A percentile compares a stretch with the other conserved stretches of the same genome.
Conservation (phyloP, 2,888 invertebrate genomes). For the Tetheella fluctuosa region DNA sequence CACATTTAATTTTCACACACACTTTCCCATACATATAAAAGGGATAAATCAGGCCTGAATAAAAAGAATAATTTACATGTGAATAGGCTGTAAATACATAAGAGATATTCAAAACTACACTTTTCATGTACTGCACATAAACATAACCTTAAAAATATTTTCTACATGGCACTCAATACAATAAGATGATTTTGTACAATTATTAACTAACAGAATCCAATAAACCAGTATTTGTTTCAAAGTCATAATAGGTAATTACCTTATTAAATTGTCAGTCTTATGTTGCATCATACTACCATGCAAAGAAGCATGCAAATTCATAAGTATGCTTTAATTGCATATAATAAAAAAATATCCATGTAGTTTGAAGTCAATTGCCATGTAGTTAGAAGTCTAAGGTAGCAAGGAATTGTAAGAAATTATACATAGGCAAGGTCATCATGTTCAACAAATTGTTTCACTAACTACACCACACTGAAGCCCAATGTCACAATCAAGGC, state of each 20-base stretch:
- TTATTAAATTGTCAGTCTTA: not conserved
- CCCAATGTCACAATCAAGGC: constrained; percentile 77
- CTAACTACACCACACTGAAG: constrained; percentile 31
- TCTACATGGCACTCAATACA: not conserved
- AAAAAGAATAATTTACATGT: not conserved
- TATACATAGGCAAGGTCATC: constrained; percentile 50
- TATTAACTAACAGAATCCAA: no score
- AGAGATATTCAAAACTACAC: not conserved
- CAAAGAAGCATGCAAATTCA: not conserved
- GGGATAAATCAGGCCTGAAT: not conserved
- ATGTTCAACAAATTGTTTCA: constrained; percentile 40
- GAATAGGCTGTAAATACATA: not conserved
- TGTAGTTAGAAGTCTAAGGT: not conserved
- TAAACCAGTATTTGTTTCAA: no score
- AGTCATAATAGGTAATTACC: not conserved
- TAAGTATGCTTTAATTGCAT: not conserved
- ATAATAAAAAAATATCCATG: not conserved
- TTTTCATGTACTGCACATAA: not conserved
- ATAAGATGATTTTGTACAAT: not conserved
- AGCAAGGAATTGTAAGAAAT: constrained; percentile 2
- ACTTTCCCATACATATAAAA: no score
- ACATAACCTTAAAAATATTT: not conserved
- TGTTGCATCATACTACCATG: not conserved
- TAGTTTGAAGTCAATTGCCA: no score
- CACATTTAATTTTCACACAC: no score